These are phyloP conservation scores for Scopus umbretta DNA, from an alignment of 2,113 vertebrate genomes.

Conservation along the genomic window DNA sequence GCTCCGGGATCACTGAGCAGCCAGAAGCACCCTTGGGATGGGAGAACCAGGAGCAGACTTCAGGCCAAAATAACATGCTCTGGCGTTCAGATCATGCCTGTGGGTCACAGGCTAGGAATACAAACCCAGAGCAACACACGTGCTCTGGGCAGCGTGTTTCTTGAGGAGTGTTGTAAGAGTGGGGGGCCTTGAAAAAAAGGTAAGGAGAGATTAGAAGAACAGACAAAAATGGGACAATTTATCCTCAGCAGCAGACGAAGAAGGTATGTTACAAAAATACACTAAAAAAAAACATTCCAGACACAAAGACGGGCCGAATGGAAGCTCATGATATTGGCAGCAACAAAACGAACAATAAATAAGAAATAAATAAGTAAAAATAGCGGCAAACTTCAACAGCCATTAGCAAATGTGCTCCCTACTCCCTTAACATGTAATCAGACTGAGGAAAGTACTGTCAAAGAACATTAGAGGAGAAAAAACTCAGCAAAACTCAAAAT, in stretches of 20 bases:
- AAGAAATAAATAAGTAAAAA: background rate
- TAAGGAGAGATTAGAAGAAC: background rate
- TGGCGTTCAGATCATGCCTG: background rate
- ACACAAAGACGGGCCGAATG: background rate
- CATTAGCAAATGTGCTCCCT: background rate
- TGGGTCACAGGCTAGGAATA: background rate
- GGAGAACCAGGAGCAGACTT: background rate
- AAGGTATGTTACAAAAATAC: background rate
- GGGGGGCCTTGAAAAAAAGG: background rate
- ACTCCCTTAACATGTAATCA: background rate
- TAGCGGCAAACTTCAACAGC: background rate
- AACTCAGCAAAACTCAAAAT: background rate
- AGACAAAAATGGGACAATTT: background rate
- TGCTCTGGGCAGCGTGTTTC: background rate
- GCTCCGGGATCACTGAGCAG: background rate
- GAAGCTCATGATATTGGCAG: background rate
- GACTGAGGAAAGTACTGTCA: background rate
- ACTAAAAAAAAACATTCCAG: background rate
- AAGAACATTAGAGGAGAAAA: background rate
- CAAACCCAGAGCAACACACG: background rate
- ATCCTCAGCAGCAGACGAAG: background rate
- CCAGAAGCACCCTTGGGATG: background rate
- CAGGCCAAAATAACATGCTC: background rate
- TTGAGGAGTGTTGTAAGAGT: background rate
- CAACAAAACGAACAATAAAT: background rate